Conservation (phyloP, 2,113 vertebrate genomes). For the Daubentonia madagascariensis region DNA sequence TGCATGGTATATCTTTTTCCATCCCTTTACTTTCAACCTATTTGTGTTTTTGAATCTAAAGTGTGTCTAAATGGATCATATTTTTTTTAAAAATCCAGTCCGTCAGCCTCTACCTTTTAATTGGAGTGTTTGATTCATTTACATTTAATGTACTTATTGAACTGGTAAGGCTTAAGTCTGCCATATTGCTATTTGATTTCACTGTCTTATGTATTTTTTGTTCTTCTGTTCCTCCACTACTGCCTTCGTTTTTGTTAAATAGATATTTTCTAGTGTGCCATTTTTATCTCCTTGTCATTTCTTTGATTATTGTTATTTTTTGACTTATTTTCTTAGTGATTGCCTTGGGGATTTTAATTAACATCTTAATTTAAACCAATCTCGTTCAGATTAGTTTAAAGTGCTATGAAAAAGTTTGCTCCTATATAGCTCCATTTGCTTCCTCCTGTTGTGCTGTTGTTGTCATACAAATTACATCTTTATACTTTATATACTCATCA, state of each 20-base stretch:
- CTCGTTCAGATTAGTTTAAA: not conserved
- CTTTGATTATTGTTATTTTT: not conserved
- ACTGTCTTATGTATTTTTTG: not conserved
- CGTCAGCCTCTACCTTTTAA: not conserved
- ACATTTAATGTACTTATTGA: not conserved
- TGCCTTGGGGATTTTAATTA: not conserved
- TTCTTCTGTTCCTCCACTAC: not conserved
- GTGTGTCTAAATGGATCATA: not conserved
- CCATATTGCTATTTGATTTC: not conserved
- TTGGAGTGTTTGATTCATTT: not conserved
- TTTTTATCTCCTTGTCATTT: not conserved
- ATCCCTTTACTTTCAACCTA: not conserved
- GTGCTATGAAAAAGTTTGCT: not conserved
- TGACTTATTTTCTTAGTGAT: not conserved
- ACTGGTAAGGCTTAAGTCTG: not conserved
- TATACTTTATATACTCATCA: not conserved
- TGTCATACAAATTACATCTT: not conserved
- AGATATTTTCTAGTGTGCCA: not conserved
- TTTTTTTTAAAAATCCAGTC: not conserved
- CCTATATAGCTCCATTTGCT: not conserved
- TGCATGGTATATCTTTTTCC: not conserved
- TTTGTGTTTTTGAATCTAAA: not conserved
- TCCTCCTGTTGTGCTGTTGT: rapidly evolving
- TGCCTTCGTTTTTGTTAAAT: not conserved
- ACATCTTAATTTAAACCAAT: not conserved